Conservation (phyloP, 2,113 vertebrate species). For the Sapayoa aenigma region DNA sequence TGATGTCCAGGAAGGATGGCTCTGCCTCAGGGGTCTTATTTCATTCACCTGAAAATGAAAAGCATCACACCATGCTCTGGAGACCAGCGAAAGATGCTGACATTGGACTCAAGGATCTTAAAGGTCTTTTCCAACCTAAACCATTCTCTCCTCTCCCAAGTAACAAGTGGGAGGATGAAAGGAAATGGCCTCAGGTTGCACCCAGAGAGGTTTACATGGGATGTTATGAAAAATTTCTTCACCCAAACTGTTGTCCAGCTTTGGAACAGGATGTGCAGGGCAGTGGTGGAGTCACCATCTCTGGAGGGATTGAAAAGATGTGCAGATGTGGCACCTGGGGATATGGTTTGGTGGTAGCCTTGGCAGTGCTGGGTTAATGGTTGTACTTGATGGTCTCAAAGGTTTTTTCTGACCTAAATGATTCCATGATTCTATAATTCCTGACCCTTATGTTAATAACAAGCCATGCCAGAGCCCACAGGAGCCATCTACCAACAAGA, state of each 20-base stretch:
- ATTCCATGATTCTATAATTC: background rate
- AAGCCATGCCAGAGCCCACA: background rate
- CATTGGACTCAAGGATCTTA: background rate
- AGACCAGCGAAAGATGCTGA: background rate
- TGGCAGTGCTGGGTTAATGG: background rate
- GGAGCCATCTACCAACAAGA: background rate
- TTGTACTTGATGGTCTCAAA: background rate
- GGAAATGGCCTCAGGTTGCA: background rate
- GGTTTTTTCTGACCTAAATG: background rate
- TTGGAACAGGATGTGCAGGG: background rate
- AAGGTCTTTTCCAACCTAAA: background rate
- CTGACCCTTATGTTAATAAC: background rate
- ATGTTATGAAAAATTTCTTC: background rate
- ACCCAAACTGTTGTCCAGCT: background rate
- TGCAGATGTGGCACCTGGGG: background rate
- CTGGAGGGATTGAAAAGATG: background rate
- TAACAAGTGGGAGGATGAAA: background rate
- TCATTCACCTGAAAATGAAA: background rate
- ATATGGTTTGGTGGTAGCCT: background rate
- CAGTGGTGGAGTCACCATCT: background rate
- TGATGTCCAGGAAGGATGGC: background rate
- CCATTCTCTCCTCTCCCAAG: background rate
- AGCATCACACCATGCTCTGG: background rate
- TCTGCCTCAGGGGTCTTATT: background rate
- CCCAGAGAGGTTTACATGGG: background rate